Evolutionary conservation across 2,888 invertebrate species (phyloP), one percentile per base, ranked within the genome.

Genomic region (Torymus aiolomorphi): DNA sequence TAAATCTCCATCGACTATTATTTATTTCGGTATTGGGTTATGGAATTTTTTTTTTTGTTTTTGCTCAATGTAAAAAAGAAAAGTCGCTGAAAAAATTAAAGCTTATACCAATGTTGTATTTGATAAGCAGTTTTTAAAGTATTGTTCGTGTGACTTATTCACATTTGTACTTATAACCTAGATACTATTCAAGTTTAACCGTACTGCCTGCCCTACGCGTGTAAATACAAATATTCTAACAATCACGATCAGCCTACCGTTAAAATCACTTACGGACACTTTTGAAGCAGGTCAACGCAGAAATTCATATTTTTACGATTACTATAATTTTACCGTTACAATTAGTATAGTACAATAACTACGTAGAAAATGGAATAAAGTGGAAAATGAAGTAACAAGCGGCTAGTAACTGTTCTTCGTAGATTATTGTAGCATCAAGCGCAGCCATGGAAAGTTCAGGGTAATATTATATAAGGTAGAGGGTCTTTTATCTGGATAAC

Each of bases 241-340:
- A 74, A 67, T 74, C 49, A 56, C 69, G 49, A 51, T 49, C 3
- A 54, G 69, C 42, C 13, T 59, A 67, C 67, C 63, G 69, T 74
- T 74, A 24, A 70, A 78, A 78, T 54, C n/a, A 54, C 74, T 69
- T 52, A 31, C 52, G 16, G 62, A 62, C 62, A 78, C 59, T 51
- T 74, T 51, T 2, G 24, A 74, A 69, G 57, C 69, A 49, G 69
- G 76, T 76, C 69, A 76, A 31, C 13, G 52, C 42, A 18, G 62
- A 76, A 54, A 69, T 56, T 76, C 1, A 10, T 69, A 42, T 54
- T 69, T 73, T 74, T 67, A 70, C n/a, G n/a, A 74, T 52, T 24
- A 13, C 18, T 59, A 57, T 75, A 42, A 71, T 59, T 54, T 74
- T 65, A 79, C 75, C 65, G 75, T 75, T 79, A 66, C 31, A 65